phyloP scores from a whole-genome alignment of 2,797 vertebrate genomes.

The Falco cherrug region DNA sequence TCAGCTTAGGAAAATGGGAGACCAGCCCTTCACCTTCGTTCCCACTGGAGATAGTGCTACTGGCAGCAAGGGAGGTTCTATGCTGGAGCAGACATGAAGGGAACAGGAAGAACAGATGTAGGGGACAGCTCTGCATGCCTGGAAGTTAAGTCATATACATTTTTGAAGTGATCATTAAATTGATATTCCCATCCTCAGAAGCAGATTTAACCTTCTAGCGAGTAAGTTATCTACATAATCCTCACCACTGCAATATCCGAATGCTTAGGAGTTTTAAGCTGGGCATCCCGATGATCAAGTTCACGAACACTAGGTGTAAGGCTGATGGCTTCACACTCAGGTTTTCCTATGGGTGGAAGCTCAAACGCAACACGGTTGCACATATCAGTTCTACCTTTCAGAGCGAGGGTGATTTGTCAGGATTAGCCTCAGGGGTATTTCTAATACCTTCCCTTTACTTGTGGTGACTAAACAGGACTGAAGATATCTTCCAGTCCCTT shows the following conservation, averaged over 20 bases:
- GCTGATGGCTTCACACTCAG: not conserved
- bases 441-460: slow-evolving; percentile 33
- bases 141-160: not conserved
- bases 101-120: not conserved
- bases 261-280: not conserved
- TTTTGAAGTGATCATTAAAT: not conserved
- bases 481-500: slow-evolving; percentile 10
- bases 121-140: not conserved
- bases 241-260: not conserved
- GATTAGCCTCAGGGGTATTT: slow-evolving; percentile 40
- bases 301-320: not conserved
- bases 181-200: not conserved
- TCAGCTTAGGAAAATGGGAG: not conserved
- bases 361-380: not conserved
- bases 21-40: not conserved
- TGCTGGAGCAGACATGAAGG: not conserved
- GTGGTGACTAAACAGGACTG: slow-evolving; percentile 39
- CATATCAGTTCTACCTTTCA: not conserved
- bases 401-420: not conserved
- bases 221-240: not conserved
- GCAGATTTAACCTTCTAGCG: slow-evolving; percentile 22
- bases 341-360: not conserved
- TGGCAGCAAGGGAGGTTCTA: not conserved
- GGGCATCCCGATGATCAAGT: not conserved
- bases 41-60: not conserved